Evolutionary conservation across 2,113 vertebrate genomes (phyloP).

Genomic region (Colistium nudipinnis): DNA sequence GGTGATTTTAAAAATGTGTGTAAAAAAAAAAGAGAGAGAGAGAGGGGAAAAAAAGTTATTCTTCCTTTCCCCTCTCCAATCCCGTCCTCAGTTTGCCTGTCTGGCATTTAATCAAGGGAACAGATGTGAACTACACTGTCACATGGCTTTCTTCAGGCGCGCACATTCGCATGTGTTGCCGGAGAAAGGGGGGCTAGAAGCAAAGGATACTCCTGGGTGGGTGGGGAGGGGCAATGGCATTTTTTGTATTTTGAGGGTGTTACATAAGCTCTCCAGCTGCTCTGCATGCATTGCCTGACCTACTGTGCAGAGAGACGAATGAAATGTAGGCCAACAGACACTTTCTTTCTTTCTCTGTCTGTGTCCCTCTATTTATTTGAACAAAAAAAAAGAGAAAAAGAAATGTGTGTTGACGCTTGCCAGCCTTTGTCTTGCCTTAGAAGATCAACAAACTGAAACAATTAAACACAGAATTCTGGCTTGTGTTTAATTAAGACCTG

Average conservation of each 20-base stretch:
- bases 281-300: constrained; percentile 70
- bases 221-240: constrained; percentile 15
- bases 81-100: constrained; percentile 1
- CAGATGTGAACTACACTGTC: constrained; percentile 59
- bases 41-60: constrained; percentile 12
- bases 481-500: background rate
- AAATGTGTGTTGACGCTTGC: constrained; percentile 8
- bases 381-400: constrained; percentile 9
- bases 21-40: no score
- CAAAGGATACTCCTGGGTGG: constrained; percentile 25
- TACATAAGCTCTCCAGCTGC: constrained; percentile 75
- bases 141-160: constrained; percentile 36
- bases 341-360: constrained; percentile 35
- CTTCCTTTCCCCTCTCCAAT: background rate
- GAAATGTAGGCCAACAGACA: constrained; percentile 71
- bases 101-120: constrained; percentile 35
- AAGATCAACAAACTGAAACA: constrained; percentile 4
- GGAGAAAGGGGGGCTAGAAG: background rate
- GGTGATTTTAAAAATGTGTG: constrained; percentile 7
- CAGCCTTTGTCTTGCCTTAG: background rate
- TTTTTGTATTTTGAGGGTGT: constrained; percentile 66
- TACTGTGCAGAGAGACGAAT: constrained; percentile 70
- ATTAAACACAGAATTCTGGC: constrained; percentile 31
- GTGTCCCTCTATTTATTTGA: constrained; percentile 47
- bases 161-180: constrained; percentile 48